A percentile compares a stretch with the other conserved stretches of the same genome.
phyloP scores from a whole-genome alignment of 2,797 vertebrate species.

The Takifugu ocellatus region DNA sequence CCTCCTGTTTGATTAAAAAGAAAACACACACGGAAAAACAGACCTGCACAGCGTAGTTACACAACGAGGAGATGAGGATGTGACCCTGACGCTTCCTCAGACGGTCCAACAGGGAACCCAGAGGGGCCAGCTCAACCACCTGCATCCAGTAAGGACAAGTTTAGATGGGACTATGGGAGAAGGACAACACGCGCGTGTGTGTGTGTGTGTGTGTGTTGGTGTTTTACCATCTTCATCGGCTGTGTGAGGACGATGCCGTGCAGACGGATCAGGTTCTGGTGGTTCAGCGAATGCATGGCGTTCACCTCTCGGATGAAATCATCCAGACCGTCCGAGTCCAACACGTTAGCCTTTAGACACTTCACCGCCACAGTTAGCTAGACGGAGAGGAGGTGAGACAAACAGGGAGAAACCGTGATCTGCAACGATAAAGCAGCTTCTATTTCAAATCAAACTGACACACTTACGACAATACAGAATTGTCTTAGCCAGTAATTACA shows the following conservation, averaged over 20 bases:
- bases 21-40: neutral
- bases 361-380: constrained; percentile 95
- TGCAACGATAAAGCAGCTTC: neutral
- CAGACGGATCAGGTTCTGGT: constrained; percentile 93
- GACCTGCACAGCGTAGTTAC: constrained; percentile 93
- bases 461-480: too few relatives aligned
- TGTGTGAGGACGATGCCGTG: constrained; percentile 94
- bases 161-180: too few relatives aligned
- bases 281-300: constrained; percentile 95
- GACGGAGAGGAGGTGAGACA: neutral
- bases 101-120: constrained; percentile 92
- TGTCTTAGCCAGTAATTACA: too few relatives aligned
- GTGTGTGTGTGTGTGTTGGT: neutral
- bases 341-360: constrained; percentile 90
- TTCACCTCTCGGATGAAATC: constrained; percentile 98
- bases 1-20: neutral
- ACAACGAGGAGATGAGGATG: constrained; percentile 92
- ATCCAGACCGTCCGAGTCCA: constrained; percentile 90
- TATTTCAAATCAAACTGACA: too few relatives aligned
- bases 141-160: constrained; percentile 39
- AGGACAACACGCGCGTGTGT: neutral
- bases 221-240: constrained; percentile 97
- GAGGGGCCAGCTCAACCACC: constrained; percentile 92
- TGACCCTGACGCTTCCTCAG: constrained; percentile 93
- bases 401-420: neutral